Base-by-base conservation (phyloP, 1,140 invertebrate species). In the Mesaphorura yosii region DNA sequence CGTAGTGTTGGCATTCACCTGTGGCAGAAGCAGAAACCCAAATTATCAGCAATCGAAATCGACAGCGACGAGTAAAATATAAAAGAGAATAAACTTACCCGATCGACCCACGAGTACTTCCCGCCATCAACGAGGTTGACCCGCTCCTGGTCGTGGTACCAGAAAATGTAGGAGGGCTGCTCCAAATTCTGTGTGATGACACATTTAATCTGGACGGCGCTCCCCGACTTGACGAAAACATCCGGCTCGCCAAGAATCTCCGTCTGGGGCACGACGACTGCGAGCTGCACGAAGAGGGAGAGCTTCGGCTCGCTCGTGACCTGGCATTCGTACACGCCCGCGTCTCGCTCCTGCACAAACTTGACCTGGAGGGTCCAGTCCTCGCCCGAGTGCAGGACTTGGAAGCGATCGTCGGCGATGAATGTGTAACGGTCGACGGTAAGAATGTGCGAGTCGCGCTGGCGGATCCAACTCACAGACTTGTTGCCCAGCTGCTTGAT, bases 351-450 rank as follows among this genome's bases (percentile, higher is more conserved):
- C 68, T 86, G 82, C 15, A 83, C 80, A 66, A 78, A 79, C 64
- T 81, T 79, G 31, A 88, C 83, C 71, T 88, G 82, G 42, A 93
- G 75, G 12, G 86, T 90, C 88, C 88, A 93, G 57, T 86, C 87
- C 67, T 89, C 84, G 1, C 86, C 83, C 10, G 81, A 80, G 61
- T 84, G 81, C 66, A 84, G 76, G 6, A 74, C 72, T 66, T 86
- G 81, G 72, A 89, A 88, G 65, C 87, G 76, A 65, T 88, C 84
- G 73, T 90, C 87, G 23, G 84, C 84, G 67, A 89, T 89, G 72
- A 89, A 90, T 63, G 86, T 86, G 68, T 84, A 86, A 67, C 84
- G 78, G 76, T 88, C 86, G 64, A 90, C 86, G 48, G 86, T 86
- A 59, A 91, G 76, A 66, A 91, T 89, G 75, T 90, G 87, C 59